Evolutionary conservation across 2,888 invertebrate genomes (phyloP).

Genomic region (Cheilosia pagana): DNA sequence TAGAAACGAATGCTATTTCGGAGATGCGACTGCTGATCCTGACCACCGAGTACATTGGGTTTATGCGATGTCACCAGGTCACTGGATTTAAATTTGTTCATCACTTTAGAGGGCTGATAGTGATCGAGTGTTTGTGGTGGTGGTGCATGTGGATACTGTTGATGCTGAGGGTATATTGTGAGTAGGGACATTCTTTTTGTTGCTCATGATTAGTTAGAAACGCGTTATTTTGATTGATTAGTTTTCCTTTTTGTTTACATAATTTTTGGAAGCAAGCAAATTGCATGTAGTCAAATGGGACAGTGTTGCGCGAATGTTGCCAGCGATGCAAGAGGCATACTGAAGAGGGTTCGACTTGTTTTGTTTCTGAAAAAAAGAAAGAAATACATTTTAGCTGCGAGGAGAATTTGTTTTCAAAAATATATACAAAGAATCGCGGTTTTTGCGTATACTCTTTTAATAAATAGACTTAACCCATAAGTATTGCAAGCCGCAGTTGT

Average conservation of each 20-base stretch:
- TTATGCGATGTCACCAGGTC: constrained; percentile 77
- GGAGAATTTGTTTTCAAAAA: no score
- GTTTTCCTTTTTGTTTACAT: constrained; percentile 13
- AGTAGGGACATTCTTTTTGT: constrained; percentile 67
- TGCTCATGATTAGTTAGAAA: constrained; percentile 52
- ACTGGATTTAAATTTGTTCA: constrained; percentile 75
- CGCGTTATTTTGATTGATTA: constrained; percentile 18
- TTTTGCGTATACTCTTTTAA: no score
- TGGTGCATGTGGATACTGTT: constrained; percentile 49
- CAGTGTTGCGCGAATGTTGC: no score
- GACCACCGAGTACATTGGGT: constrained; percentile 68
- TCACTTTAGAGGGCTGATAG: constrained; percentile 65
- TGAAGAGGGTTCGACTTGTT: no score
- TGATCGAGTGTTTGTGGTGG: constrained; percentile 37
- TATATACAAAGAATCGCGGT: no score
- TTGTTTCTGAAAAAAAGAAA: no score
- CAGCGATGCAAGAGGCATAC: no score
- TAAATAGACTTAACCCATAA: no score
- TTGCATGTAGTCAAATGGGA: no score
- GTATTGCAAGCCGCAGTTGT: no score
- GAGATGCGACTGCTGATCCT: constrained; percentile 43
- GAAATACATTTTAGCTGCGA: no score
- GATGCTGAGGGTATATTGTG: constrained; percentile 55
- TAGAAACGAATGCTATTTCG: constrained; percentile 60
- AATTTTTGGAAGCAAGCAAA: background rate